Evolutionary conservation across 2,797 vertebrate genomes (phyloP), one percentile per base, ranked within the genome.

Genomic region (Loriculus beryllinus): DNA sequence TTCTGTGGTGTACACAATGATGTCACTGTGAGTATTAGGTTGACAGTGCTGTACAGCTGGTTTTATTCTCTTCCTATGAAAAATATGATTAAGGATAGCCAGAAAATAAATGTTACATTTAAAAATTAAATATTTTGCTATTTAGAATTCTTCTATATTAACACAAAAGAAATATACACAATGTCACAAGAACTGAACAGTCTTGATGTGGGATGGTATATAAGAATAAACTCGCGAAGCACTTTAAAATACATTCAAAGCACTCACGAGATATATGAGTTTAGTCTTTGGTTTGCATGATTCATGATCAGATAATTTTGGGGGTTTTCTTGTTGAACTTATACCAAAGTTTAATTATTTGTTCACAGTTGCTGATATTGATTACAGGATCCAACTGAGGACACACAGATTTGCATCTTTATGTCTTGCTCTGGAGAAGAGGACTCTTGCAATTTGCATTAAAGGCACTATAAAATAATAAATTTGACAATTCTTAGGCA

Each of bases 101-200:
- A 78, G 43, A 48, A 85, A 67, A 64, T 20, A 42, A 79, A 7
- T 3, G 3, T 16, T 47, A 40, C 14, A 7, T 23, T 40, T 31
- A 4, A 51, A 68, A 29, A 9, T 0, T 6, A 14, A 48, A 37
- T 9, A 1, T 42, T 72, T 64, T 65, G 3, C 14, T 42, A 16
- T 37, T 74, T 74, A 78, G 33, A 59, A 18, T 69, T 88, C 26
- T 63, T 67, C 26, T 31, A 3, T 29, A 69, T 37, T 49, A 49
- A 48, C 21, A 13, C 42, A 51, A n/a, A 74, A 60, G 21, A 47
- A 56, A 65, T 5, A 31, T 6, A 59, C 21, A 22, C 6, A 22
- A 25, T 5, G 4, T 35, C 51, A 52, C 18, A 69, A 90, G 42
- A 78, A 51, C 18, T 19, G n/a, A 45, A 21, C 29, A 49, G 48